These are phyloP conservation scores for Tachycineta bicolor DNA, from an alignment of 2,113 vertebrate genomes.

Conservation along the genomic window DNA sequence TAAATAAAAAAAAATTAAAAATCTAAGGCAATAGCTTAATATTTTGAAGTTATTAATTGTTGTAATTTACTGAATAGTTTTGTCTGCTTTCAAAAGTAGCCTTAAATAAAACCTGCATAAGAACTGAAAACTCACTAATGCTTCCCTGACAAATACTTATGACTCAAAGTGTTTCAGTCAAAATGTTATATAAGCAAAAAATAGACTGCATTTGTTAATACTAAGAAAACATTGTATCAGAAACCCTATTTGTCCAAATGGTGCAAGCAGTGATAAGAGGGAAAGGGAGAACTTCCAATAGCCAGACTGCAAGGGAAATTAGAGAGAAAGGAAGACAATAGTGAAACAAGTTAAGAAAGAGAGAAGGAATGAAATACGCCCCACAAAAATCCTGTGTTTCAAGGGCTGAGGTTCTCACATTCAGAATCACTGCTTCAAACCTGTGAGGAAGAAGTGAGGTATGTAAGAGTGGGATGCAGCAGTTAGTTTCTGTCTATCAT, in stretches of 20 bases:
- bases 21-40: not conserved
- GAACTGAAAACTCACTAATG: not conserved
- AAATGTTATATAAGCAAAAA: not conserved
- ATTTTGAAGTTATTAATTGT: not conserved
- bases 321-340: not conserved
- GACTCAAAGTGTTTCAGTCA: not conserved
- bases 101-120: not conserved
- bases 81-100: not conserved
- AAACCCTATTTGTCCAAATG: not conserved
- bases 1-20: not conserved
- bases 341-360: not conserved
- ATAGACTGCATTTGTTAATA: not conserved
- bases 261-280: not conserved
- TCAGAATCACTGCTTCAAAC: not conserved
- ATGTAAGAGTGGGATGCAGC: not conserved
- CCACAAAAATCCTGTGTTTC: not conserved
- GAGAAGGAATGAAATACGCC: not conserved
- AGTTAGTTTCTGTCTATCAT: constrained; percentile 21
- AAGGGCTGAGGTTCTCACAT: not conserved
- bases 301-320: not conserved
- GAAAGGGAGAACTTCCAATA: not conserved
- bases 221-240: not conserved
- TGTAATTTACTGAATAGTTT: not conserved
- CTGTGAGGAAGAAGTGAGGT: not conserved
- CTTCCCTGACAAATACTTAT: not conserved